These are phyloP conservation scores for Vespertilio murinus DNA, from an alignment of 2,797 vertebrate species.

Conservation along the genomic window DNA sequence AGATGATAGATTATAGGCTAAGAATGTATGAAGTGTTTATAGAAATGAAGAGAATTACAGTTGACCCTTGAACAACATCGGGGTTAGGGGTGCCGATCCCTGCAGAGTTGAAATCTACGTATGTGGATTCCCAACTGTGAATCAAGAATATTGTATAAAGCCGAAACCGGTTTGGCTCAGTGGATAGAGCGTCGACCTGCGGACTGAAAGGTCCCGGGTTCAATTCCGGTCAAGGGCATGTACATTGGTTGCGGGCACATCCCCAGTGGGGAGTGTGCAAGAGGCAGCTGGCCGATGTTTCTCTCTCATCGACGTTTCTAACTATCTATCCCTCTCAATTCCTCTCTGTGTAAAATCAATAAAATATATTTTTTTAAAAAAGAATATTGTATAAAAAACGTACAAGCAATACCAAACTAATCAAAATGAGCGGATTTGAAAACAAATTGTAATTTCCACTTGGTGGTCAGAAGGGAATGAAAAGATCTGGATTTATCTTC, in stretches of 20 bases:
- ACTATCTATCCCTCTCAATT: too few species aligned
- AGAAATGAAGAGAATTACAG: not conserved
- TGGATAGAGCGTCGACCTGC: too few species aligned
- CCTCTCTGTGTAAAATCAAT: too few species aligned
- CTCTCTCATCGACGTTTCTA: too few species aligned
- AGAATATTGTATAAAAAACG: not conserved
- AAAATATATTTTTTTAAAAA: too few species aligned
- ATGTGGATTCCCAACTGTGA: not conserved
- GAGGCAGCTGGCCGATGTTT: too few species aligned
- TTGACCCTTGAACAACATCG: not conserved
- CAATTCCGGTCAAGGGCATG: too few species aligned
- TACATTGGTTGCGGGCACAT: too few species aligned
- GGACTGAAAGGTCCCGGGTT: too few species aligned
- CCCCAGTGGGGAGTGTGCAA: too few species aligned
- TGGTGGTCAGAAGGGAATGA: not conserved
- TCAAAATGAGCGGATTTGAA: conserved; percentile 11
- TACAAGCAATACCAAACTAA: not conserved
- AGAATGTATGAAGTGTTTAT: not conserved
- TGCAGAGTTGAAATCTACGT: not conserved
- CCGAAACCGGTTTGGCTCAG: too few species aligned
- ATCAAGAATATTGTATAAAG: not conserved
- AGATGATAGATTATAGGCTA: not conserved
- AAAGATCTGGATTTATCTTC: not conserved
- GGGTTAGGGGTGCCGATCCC: not conserved
- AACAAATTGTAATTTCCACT: conserved; percentile 12